phyloP scores from a whole-genome alignment of 2,888 invertebrate genomes.

The Ptilodon capucinus region DNA sequence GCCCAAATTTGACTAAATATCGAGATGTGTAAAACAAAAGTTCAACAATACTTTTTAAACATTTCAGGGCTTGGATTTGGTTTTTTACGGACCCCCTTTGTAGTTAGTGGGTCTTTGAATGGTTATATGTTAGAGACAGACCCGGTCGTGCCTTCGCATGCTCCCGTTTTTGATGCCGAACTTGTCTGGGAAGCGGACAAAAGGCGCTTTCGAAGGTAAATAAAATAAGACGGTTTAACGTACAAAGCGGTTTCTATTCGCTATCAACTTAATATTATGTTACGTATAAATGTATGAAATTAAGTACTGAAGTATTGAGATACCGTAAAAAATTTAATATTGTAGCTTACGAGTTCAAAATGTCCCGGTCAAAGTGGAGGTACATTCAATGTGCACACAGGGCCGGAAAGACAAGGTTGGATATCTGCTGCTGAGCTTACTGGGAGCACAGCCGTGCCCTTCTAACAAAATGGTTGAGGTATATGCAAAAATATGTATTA shows the following conservation, averaged over 20 bases:
- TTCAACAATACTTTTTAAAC: not conserved
- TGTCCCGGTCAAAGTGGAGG: conserved; percentile 88
- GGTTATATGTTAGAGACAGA: conserved; percentile 87
- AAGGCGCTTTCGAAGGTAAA: conserved; percentile 85
- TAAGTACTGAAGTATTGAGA: too few relatives aligned
- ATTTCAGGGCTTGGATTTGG: conserved; percentile 82
- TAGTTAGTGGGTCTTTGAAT: conserved; percentile 84
- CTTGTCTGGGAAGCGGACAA: conserved; percentile 91
- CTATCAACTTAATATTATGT: not conserved
- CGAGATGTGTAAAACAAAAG: not conserved
- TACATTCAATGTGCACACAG: conserved; percentile 79
- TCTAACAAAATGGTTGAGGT: conserved; percentile 72
- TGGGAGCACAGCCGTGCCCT: conserved; percentile 86
- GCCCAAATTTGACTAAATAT: not conserved
- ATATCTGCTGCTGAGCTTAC: conserved; percentile 85
- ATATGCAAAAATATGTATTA: too few relatives aligned
- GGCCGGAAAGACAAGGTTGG: conserved; percentile 86
- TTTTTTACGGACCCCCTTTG: conserved; percentile 77
- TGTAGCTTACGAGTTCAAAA: conserved; percentile 87
- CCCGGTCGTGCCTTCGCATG: conserved; percentile 79
- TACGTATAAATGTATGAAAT: too few relatives aligned
- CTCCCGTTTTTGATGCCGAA: conserved; percentile 87
- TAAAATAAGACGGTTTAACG: not conserved
- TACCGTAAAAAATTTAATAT: too few relatives aligned
- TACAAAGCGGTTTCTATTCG: not conserved